Evolutionary conservation across 2,797 vertebrate species (phyloP).

Genomic region (Falco concolor): DNA sequence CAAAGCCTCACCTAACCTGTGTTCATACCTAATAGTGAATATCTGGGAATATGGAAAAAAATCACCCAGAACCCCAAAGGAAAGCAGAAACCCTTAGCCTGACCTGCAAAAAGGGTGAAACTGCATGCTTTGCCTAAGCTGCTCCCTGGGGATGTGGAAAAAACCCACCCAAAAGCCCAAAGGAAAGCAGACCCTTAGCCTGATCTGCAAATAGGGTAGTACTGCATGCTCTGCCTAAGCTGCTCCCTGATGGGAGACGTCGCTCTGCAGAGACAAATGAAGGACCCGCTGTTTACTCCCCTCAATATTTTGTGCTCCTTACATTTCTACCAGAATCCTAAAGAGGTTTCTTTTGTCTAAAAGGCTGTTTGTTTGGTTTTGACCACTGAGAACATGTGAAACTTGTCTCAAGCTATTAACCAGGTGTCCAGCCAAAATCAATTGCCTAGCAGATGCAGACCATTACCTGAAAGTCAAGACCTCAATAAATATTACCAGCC

Average conservation of each 20-base stretch:
- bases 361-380: not conserved
- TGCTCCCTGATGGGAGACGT: not conserved
- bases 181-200: not conserved
- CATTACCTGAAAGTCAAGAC: slow-evolving; percentile 57
- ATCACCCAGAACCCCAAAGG: not conserved
- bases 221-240: not conserved
- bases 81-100: not conserved
- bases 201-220: not conserved
- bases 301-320: not conserved
- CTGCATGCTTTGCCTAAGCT: not conserved
- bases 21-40: not conserved
- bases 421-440: slow-evolving; percentile 56
- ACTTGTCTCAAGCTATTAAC: slow-evolving; percentile 34
- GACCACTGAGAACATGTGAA: slow-evolving; percentile 15
- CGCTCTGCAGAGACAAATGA: not conserved
- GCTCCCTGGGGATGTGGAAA: not conserved
- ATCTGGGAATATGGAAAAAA: not conserved
- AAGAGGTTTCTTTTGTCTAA: not conserved
- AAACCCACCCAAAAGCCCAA: not conserved
- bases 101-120: not conserved
- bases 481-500: slow-evolving; percentile 55
- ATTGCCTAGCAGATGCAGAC: slow-evolving; percentile 10
- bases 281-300: not conserved
- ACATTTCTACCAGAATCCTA: not conserved
- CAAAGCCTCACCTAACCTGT: not conserved